Percentiles rank a stretch among this genome's conserved stretches.
Evolutionary conservation across 2,888 invertebrate species (phyloP).

Genomic region (Boloria euphrosyne): DNA sequence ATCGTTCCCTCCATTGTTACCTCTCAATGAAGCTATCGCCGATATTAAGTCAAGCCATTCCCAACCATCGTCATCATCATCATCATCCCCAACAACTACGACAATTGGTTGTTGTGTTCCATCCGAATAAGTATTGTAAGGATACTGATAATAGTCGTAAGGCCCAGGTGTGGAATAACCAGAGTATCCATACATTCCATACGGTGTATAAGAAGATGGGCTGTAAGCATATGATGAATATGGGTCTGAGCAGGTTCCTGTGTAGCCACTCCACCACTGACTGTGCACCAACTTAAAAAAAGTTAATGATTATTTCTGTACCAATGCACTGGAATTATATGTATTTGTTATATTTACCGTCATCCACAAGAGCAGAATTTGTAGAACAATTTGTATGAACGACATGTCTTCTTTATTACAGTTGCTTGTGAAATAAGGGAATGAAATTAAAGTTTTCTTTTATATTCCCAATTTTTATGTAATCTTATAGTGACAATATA

Average conservation of each 20-base stretch:
- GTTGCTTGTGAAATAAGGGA: constrained; percentile 7
- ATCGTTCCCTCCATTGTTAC: constrained; percentile 19
- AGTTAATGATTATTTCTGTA: constrained; percentile 1
- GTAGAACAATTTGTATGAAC: not conserved
- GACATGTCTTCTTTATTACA: constrained; percentile 16
- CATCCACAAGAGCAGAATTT: constrained; percentile 22
- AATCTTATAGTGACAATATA: not conserved
- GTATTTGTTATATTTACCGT: constrained; percentile 24
- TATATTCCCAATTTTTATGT: constrained; percentile 19
- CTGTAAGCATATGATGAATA: constrained; percentile 22
- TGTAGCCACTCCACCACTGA: constrained; percentile 23
- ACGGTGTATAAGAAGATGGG: constrained; percentile 6
- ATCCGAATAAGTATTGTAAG: constrained; percentile 18
- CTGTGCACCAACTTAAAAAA: constrained; percentile 21
- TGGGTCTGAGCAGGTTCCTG: constrained; percentile 21
- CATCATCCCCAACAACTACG: constrained; percentile 27
- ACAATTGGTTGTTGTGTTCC: constrained; percentile 33
- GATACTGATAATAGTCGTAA: constrained; percentile 24
- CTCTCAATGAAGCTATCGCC: constrained; percentile 23
- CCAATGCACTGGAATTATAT: not conserved
- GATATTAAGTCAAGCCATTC: constrained; percentile 28
- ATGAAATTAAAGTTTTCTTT: not conserved
- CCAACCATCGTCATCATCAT: constrained; percentile 22
- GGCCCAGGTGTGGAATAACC: constrained; percentile 18
- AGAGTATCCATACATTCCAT: not conserved